A percentile compares a stretch with the other conserved stretches of the same genome.
Conservation (phyloP, 2,113 vertebrate species). For the Vicugna pacos region DNA sequence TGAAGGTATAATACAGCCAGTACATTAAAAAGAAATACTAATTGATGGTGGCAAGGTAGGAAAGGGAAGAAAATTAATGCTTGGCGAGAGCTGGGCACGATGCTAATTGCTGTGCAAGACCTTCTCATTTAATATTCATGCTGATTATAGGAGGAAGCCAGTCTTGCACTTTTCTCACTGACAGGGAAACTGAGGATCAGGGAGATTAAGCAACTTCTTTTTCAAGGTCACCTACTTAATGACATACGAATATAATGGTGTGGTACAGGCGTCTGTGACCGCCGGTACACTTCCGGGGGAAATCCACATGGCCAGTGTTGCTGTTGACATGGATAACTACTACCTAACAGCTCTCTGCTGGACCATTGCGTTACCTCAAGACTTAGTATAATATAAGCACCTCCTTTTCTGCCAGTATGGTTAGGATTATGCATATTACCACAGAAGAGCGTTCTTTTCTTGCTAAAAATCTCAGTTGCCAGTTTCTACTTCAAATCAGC, state of each 20-base stretch:
- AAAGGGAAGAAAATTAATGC: slow-evolving; percentile 76
- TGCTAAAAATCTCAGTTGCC: neutral
- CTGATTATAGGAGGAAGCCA: neutral
- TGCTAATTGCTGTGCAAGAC: slow-evolving; percentile 64
- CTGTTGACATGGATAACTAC: slow-evolving; percentile 75
- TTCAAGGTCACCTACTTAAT: slow-evolving; percentile 21
- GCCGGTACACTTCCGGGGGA: slow-evolving; percentile 60
- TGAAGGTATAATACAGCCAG: slow-evolving; percentile 63
- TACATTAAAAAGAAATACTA: slow-evolving; percentile 65
- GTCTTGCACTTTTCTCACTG: neutral
- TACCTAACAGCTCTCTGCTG: slow-evolving; percentile 74
- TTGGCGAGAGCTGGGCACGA: slow-evolving; percentile 41
- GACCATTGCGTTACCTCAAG: slow-evolving; percentile 68
- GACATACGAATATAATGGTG: neutral
- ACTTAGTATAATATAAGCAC: slow-evolving; percentile 70
- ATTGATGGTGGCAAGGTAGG: slow-evolving; percentile 72
- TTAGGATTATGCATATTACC: slow-evolving; percentile 36
- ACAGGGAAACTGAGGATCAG: slow-evolving; percentile 47
- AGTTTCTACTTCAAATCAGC: neutral
- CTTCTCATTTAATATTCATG: slow-evolving; percentile 66
- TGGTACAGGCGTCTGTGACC: slow-evolving; percentile 29
- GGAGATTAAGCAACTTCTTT: neutral
- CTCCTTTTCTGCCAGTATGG: slow-evolving; percentile 3
- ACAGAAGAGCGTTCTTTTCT: slow-evolving; percentile 26
- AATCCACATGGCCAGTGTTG: slow-evolving; percentile 36